Evolutionary conservation across 2,888 invertebrate genomes (phyloP).

Genomic region (Teleogryllus oceanicus): DNA sequence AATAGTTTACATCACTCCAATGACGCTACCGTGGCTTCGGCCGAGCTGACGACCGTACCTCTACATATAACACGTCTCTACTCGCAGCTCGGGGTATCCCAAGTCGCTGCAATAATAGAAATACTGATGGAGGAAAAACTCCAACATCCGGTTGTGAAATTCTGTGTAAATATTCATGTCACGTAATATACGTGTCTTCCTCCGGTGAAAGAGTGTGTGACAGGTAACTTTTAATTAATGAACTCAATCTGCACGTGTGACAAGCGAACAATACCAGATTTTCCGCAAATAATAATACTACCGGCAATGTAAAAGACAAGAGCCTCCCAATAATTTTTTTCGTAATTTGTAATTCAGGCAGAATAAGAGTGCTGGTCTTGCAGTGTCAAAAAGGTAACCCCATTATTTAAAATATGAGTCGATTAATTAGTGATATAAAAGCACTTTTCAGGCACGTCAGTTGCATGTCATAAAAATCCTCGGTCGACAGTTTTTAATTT

Average conservation of each 20-base stretch:
- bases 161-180: not conserved
- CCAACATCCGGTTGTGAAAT: not conserved
- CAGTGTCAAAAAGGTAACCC: not conserved
- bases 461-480: constrained; percentile 1
- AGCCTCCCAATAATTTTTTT: too few relatives aligned
- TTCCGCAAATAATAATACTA: not conserved
- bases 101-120: not conserved
- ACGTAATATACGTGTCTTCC: not conserved
- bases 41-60: not conserved
- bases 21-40: not conserved
- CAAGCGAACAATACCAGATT: not conserved
- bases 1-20: not conserved
- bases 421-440: not conserved
- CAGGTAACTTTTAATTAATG: constrained; percentile 9
- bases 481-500: constrained; percentile 18
- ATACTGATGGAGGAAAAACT: not conserved
- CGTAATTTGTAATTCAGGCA: too few relatives aligned
- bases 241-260: not conserved
- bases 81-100: not conserved
- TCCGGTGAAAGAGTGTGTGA: not conserved
- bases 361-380: too few relatives aligned
- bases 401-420: not conserved
- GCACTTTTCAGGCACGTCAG: not conserved
- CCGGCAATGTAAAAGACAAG: not conserved
- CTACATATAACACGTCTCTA: not conserved